Base-by-base conservation (phyloP, 2,888 invertebrate genomes). In the Lepetodrilus schrolli region DNA sequence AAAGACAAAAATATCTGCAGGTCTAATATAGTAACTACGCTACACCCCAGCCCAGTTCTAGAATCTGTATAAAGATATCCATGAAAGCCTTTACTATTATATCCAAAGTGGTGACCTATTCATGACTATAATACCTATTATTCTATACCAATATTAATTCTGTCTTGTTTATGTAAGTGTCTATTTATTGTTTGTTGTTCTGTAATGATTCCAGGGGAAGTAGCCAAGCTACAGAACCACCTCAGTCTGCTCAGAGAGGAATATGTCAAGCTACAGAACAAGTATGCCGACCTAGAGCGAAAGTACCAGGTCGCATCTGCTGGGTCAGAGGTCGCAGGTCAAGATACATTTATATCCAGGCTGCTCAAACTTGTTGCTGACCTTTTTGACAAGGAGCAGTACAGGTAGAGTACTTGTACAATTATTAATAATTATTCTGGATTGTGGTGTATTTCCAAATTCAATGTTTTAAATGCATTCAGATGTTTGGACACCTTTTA, bases 261-360 rank as follows among this genome's bases (percentile, higher is more conserved):
- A 91, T 97, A 97, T 91, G 94, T 96, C 5, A 96, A 96, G 91
- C 92, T 98, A 36, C 96, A 97, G 89, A 93, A 93, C 66, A 94
- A 94, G 79, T 94, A 95, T 87, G 93, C 93, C 5, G 96, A 96
- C 84, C 91, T 97, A 34, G 96, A 96, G 89, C 93, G 94, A 80
- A 96, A 96, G 90, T 96, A 96, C 88, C 95, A 95, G 78, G 93
- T 95, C 79, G 94, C 94, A 0, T 75, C 84, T 4, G 94, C 94
- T 47, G 94, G 95, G 0, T 93, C 93, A 78, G 93, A 85, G 13
- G 80, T 82, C 26, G 82, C 80, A 7, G 93, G 93, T 70, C 94
- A 94, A 85, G 94, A 95, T 77, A 95, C 95, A 86, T 98, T 97
- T 91, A 95, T 96, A n/a, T 94, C 94, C 1, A 93, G 95, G 70